phyloP scores from a whole-genome alignment of 2,797 vertebrate genomes.

The Sebastes kiyomatsui region DNA sequence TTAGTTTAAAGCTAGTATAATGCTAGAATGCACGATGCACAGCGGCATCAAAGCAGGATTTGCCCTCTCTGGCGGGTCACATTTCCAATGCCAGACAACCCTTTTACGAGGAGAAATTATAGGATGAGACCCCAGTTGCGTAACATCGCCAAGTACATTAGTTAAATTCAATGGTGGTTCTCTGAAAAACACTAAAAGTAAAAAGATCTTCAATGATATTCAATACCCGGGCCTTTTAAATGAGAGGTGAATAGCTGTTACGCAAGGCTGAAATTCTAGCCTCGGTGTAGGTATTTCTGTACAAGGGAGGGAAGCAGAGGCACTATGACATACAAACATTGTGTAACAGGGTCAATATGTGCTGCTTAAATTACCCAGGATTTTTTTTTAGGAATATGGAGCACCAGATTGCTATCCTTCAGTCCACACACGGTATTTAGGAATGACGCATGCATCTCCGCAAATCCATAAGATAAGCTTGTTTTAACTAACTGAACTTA shows the following conservation, averaged over 20 bases:
- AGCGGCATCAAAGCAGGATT: not conserved
- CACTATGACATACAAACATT: conserved; percentile 63
- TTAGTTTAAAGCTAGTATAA: not conserved
- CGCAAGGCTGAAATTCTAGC: conserved; percentile 58
- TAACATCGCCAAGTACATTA: conserved; percentile 17
- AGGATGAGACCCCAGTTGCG: conserved; percentile 16
- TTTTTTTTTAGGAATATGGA: conserved; percentile 28
- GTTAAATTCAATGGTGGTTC: conserved; percentile 33
- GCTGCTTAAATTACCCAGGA: conserved; percentile 54
- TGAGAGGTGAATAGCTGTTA: conserved; percentile 51
- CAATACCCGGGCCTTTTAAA: conserved; percentile 40
- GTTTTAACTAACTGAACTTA: conserved; percentile 25
- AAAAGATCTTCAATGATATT: conserved; percentile 44
- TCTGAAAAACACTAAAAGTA: conserved; percentile 32
- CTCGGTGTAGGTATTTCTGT: conserved; percentile 55
- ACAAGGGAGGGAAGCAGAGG: conserved; percentile 56
- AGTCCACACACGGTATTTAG: not conserved
- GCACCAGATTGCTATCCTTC: conserved; percentile 40
- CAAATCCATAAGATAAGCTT: conserved; percentile 11
- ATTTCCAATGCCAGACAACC: not conserved
- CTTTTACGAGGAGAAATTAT: not conserved
- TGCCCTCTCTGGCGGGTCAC: not conserved
- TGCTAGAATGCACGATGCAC: not conserved
- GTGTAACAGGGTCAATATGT: conserved; percentile 67
- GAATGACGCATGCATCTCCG: conserved; percentile 3